A percentile compares a stretch with the other conserved stretches of the same genome.
Conservation (phyloP, 2,888 invertebrate genomes). For the Habroteleia sp. region DNA sequence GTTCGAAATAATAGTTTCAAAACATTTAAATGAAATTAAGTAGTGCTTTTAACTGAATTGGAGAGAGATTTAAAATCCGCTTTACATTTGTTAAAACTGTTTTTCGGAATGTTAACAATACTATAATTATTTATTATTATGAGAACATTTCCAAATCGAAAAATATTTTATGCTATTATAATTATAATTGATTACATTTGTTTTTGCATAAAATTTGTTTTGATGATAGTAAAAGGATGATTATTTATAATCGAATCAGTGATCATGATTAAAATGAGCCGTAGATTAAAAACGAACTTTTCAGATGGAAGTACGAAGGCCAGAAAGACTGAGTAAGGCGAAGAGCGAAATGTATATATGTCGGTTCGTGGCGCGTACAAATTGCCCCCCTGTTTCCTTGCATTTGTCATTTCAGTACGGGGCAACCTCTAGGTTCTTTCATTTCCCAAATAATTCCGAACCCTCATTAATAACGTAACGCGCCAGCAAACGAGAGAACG, state of each 20-base stretch:
- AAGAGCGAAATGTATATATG: slow-evolving; percentile 65
- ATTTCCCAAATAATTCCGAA: slow-evolving; percentile 78
- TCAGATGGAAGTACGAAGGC: slow-evolving; percentile 49
- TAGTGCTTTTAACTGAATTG: too few relatives aligned
- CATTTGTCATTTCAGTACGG: slow-evolving; percentile 76
- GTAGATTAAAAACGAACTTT: slow-evolving; percentile 60
- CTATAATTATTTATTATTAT: too few relatives aligned
- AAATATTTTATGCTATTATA: too few relatives aligned
- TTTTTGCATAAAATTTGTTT: slow-evolving; percentile 1
- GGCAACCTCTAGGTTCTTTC: slow-evolving; percentile 71
- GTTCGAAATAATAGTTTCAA: too few relatives aligned
- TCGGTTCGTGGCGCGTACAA: slow-evolving; percentile 74
- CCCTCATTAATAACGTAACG: slow-evolving; percentile 78
- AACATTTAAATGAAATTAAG: too few relatives aligned
- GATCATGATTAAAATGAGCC: slow-evolving; percentile 59
- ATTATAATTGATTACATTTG: not conserved
- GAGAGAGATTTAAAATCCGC: too few relatives aligned
- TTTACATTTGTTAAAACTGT: too few relatives aligned
- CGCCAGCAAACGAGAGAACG: slow-evolving; percentile 70
- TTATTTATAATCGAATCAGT: slow-evolving; percentile 51
- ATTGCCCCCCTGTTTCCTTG: slow-evolving; percentile 76
- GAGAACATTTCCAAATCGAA: too few relatives aligned
- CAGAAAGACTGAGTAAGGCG: slow-evolving; percentile 51
- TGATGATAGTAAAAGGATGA: slow-evolving; percentile 14
- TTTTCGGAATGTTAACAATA: too few relatives aligned